Percentiles rank a stretch among this genome's conserved stretches.
Conservation (phyloP, 2,797 vertebrate genomes). For the Menidia menidia region DNA sequence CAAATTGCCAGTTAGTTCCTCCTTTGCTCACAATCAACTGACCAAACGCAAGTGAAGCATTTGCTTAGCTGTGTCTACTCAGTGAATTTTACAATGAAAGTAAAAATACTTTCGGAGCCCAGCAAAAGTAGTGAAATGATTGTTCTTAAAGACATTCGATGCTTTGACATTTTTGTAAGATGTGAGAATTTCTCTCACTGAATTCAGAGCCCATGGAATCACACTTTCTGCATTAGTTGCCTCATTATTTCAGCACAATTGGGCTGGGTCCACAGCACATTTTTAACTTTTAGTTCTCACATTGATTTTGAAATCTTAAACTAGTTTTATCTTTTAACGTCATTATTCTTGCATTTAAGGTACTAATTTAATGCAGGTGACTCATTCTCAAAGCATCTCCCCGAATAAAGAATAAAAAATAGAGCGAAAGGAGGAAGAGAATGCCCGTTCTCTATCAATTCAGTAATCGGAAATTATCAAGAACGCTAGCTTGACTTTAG, state of each 20-base stretch:
- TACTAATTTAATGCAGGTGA: constrained; percentile 63
- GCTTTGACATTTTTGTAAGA: constrained; percentile 51
- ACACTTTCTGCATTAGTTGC: constrained; percentile 74
- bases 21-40: constrained; percentile 41
- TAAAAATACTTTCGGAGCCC: not conserved
- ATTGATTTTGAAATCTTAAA: constrained; percentile 66
- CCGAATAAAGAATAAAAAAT: constrained; percentile 33
- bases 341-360: constrained; percentile 57
- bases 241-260: constrained; percentile 58
- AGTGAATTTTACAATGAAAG: constrained; percentile 16
- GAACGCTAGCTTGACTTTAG: constrained; percentile 58
- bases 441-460: constrained; percentile 42
- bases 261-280: constrained; percentile 59
- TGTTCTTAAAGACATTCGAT: constrained; percentile 22
- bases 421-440: constrained; percentile 47
- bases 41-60: constrained; percentile 26
- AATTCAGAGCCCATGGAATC: constrained; percentile 73
- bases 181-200: constrained; percentile 59
- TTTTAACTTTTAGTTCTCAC: constrained; percentile 70
- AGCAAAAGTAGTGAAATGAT: constrained; percentile 26
- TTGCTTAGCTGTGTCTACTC: constrained; percentile 12
- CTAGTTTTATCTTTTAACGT: constrained; percentile 61
- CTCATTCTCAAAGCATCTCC: constrained; percentile 23
- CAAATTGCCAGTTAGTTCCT: constrained; percentile 39
- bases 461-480: constrained; percentile 47